Percentiles rank a stretch among this genome's conserved stretches.
Evolutionary conservation across 2,888 invertebrate genomes (phyloP).

Genomic region (Busseola fusca): DNA sequence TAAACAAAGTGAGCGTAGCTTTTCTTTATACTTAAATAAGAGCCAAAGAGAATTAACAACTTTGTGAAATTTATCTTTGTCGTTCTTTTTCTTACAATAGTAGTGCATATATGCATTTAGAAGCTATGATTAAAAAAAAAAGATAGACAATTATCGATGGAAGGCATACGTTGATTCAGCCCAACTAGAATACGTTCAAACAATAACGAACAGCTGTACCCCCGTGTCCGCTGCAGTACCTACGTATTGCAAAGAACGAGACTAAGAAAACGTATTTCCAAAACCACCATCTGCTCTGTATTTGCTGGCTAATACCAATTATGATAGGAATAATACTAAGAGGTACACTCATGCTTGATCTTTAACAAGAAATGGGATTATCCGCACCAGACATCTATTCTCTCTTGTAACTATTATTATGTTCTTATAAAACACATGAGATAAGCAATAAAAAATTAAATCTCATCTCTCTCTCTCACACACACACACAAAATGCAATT

Average conservation of each 20-base stretch:
- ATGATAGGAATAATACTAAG: background rate
- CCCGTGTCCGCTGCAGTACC: background rate
- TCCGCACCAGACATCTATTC: background rate
- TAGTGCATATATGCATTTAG: background rate
- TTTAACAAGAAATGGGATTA: background rate
- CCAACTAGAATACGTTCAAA: background rate
- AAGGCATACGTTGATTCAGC: background rate
- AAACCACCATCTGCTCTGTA: background rate
- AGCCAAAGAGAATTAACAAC: constrained; percentile 3
- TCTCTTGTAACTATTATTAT: background rate
- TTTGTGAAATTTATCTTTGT: constrained; percentile 12
- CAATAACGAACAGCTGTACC: constrained; percentile 2
- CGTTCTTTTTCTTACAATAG: background rate
- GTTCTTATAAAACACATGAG: background rate
- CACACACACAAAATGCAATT: background rate
- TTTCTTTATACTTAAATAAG: constrained; percentile 29
- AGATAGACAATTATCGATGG: background rate
- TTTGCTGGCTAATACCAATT: background rate
- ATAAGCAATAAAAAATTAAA: background rate
- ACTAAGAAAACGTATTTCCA: background rate
- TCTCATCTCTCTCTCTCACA: background rate
- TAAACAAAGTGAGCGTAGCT: constrained; percentile 21
- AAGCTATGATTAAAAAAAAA: background rate
- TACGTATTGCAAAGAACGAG: background rate
- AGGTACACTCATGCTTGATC: background rate